Percentiles rank a stretch among this genome's conserved stretches.
These are phyloP conservation scores for Leptothorax acervorum DNA, from an alignment of 2,888 invertebrate genomes.

Conservation along the genomic window DNA sequence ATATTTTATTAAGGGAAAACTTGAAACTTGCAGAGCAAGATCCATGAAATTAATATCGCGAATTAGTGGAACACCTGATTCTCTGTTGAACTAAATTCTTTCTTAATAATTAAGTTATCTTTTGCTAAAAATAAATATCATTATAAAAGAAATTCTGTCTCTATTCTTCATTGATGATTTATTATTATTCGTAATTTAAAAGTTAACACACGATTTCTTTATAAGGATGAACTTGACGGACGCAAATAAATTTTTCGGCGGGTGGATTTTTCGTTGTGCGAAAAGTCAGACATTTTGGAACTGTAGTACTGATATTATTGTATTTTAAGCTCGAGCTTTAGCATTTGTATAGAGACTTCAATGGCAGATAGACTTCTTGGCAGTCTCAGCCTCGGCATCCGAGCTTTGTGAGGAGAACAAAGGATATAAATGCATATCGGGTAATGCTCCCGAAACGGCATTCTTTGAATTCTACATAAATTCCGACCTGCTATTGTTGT, in stretches of 20 bases:
- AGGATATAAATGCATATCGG: constrained; percentile 44
- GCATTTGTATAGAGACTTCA: constrained; percentile 21
- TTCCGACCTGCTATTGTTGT: constrained; percentile 18
- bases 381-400: constrained; percentile 24
- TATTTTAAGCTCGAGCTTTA: constrained; percentile 25
- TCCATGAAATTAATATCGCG: neutral
- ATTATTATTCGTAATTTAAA: neutral
- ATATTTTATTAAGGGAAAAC: neutral
- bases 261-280: neutral
- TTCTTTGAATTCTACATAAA: constrained; percentile 41
- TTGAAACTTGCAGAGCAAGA: neutral
- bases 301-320: constrained; percentile 14
- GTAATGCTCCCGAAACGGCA: constrained; percentile 15
- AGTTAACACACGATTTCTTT: neutral
- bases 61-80: neutral
- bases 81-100: neutral
- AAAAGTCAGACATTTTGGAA: neutral
- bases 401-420: constrained; percentile 46
- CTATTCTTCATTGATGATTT: neutral
- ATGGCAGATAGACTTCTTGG: constrained; percentile 29
- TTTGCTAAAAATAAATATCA: neutral
- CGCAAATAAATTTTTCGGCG: neutral
- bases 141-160: neutral
- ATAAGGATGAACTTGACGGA: neutral
- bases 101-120: neutral